These are phyloP conservation scores for Synergus laeviventris DNA, from an alignment of 2,888 invertebrate genomes.

Conservation along the genomic window DNA sequence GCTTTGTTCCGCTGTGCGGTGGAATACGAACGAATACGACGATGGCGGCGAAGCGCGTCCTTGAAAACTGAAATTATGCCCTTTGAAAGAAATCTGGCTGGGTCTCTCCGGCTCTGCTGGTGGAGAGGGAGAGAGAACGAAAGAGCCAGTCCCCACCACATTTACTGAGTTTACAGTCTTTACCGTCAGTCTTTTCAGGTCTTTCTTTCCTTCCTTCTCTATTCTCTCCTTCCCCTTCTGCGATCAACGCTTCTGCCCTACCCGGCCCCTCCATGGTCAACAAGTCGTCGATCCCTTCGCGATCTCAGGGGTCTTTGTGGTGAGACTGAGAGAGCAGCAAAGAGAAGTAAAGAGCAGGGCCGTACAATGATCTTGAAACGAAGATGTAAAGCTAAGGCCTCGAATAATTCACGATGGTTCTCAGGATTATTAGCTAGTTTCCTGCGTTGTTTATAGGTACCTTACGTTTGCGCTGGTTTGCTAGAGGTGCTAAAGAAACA, in stretches of 20 bases:
- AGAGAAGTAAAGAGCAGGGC: conserved; percentile 41
- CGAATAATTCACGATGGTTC: not conserved
- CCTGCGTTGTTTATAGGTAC: too few species aligned
- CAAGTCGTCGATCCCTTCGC: conserved; percentile 48
- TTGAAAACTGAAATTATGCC: conserved; percentile 76
- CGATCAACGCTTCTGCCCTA: not conserved
- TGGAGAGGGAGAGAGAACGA: conserved; percentile 56
- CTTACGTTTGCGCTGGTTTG: too few species aligned
- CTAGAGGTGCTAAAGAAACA: too few species aligned
- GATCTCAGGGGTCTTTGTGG: conserved; percentile 53
- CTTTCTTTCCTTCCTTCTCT: conserved; percentile 39
- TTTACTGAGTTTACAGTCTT: not conserved
- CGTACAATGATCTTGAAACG: not conserved
- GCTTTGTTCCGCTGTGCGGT: conserved; percentile 52
- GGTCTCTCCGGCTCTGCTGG: conserved; percentile 47
- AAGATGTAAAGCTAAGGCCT: not conserved
- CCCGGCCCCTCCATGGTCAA: conserved; percentile 42
- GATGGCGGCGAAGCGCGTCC: conserved; percentile 70
- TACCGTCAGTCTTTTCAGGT: conserved; percentile 40
- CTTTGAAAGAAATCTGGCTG: conserved; percentile 75
- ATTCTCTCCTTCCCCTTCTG: conserved; percentile 41
- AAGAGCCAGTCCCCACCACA: conserved; percentile 51
- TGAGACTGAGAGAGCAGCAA: conserved; percentile 37
- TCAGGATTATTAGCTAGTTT: too few species aligned
- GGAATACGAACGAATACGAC: conserved; percentile 53